Conservation (phyloP, 2,888 invertebrate species). For the Zygaena filipendulae region DNA sequence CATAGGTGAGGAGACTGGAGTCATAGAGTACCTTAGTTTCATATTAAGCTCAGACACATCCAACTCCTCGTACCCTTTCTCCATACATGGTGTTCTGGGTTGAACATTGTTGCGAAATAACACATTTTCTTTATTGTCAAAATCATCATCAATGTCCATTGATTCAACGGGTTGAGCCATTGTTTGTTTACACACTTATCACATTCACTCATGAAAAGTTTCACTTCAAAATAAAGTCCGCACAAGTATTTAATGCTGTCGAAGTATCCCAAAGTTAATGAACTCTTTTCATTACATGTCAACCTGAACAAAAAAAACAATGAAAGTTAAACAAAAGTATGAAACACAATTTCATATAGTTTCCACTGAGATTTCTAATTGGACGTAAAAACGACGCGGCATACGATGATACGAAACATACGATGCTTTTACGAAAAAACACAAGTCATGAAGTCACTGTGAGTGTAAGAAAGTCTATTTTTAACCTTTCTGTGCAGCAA, state of each 20-base stretch:
- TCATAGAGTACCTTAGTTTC: slow-evolving; percentile 52
- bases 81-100: slow-evolving; percentile 34
- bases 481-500: slow-evolving; percentile 51
- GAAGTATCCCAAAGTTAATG: no score
- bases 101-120: slow-evolving; percentile 44
- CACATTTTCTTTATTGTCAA: slow-evolving; percentile 56
- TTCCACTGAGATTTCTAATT: slow-evolving; percentile 62
- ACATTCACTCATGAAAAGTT: no score
- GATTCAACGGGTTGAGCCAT: slow-evolving; percentile 52
- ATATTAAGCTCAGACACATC: slow-evolving; percentile 56
- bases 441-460: no score
- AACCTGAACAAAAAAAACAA: slow-evolving; percentile 30
- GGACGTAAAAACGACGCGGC: no score
- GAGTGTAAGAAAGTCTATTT: slow-evolving; percentile 63
- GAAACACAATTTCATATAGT: slow-evolving; percentile 44
- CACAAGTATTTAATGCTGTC: no score
- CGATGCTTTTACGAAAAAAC: no score
- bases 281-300: slow-evolving; percentile 21
- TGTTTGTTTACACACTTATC: no score
- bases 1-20: slow-evolving; percentile 53
- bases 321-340: no score
- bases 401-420: no score
- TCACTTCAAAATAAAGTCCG: no score
- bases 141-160: slow-evolving; percentile 51
- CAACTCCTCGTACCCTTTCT: slow-evolving; percentile 54